These are phyloP conservation scores for Semicossyphus pulcher DNA, from an alignment of 2,113 vertebrate species.

Conservation along the genomic window DNA sequence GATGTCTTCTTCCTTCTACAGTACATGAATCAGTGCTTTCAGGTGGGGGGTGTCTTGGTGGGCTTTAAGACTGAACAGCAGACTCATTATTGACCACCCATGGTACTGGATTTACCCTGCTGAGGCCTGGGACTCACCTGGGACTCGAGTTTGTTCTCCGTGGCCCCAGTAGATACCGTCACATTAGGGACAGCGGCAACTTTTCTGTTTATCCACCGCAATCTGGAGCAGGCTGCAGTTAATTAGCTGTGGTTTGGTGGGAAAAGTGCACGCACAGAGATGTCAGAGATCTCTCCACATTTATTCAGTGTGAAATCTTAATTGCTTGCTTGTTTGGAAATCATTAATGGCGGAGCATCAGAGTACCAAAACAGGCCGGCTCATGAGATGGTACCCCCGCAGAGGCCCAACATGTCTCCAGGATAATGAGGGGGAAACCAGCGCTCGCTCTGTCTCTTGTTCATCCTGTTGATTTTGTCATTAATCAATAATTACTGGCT, in stretches of 20 bases:
- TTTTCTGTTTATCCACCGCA: constrained; percentile 1
- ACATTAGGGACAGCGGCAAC: constrained; percentile 20
- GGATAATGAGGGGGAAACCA: constrained; percentile 22
- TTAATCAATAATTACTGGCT: constrained; percentile 35
- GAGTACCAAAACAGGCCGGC: constrained; percentile 6
- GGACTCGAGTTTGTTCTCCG: not conserved
- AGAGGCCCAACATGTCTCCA: constrained; percentile 11
- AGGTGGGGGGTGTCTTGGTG: not conserved
- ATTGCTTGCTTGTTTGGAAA: constrained; percentile 49
- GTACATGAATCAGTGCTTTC: not conserved
- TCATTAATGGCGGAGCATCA: constrained; percentile 30
- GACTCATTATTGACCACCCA: not conserved
- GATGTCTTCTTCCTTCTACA: too few relatives aligned
- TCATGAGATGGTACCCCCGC: constrained; percentile 16
- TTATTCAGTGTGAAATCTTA: constrained; percentile 36
- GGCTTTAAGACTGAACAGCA: not conserved
- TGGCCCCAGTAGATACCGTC: not conserved
- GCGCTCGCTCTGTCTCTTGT: not conserved
- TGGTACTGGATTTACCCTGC: not conserved
- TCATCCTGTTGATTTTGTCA: constrained; percentile 7
- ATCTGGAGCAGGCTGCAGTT: constrained; percentile 10
- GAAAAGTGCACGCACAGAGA: constrained; percentile 14
- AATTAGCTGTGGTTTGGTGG: constrained; percentile 30
- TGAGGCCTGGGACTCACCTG: not conserved
- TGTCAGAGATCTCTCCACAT: constrained; percentile 31